Base-by-base conservation (phyloP, 2,888 invertebrate species). In the Chrysomela aeneicollis region DNA sequence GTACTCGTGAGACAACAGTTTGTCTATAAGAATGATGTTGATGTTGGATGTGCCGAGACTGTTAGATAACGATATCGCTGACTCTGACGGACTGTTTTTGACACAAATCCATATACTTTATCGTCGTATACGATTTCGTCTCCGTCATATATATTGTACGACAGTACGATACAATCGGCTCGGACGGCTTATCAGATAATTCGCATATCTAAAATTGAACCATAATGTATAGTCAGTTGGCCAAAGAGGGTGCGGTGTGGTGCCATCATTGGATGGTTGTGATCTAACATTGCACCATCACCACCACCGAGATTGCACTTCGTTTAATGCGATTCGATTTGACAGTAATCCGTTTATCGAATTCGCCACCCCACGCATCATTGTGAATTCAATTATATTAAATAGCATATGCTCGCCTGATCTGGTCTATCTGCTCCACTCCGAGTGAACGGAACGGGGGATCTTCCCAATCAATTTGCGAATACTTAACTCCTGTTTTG, bases 291-390 rank as follows among this genome's bases (percentile, higher is more conserved):
- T 78, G 78, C 79, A 77, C 32, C 32, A 10, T 22, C 46, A 26
- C 32, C 46, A 12, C 58, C 2, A 58, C 74, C 77, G 78, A 76
- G 80, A 82, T 81, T 82, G 81, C 80, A 81, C 77, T 73, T 73
- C 77, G 75, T 79, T 79, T 83, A 83, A 83, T 83, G 76, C 82
- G 82, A 83, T 83, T 83, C 82, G 83, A 83, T 83, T 83, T 83
- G 83, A 83, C 83, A 82, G 81, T 83, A 83, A 83, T 83, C 83
- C 82, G 80, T 80, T 83, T 83, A 83, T 83, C 83, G 82, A 81
- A 79, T 81, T 77, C 78, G 81, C 82, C 83, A 83, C 82, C 83
- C 83, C 77, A 81, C 82, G 79, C 81, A 79, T 79, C 79, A 80
- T 78, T 76, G 76, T 74, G 78, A 80, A 82, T 82, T 82, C 81